Conservation (phyloP, 92 coral and sea anemone genomes). For the Heliopora coerulea region DNA sequence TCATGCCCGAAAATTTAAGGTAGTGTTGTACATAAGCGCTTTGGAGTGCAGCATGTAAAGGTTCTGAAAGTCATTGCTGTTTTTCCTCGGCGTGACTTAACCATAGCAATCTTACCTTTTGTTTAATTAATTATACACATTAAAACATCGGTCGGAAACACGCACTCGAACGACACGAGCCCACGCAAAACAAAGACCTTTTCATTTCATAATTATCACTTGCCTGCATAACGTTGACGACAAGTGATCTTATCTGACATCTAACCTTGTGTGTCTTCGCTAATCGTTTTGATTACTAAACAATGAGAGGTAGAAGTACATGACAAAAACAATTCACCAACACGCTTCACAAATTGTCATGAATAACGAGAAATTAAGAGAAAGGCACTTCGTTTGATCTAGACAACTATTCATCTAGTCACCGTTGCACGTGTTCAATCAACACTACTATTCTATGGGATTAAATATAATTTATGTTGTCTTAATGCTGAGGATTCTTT, state of each 20-base stretch:
- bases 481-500: no score
- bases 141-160: background rate
- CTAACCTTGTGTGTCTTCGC: conserved; percentile 10
- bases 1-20: no score
- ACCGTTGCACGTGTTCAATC: no score
- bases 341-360: conserved; percentile 5
- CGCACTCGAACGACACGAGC: background rate
- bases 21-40: no score
- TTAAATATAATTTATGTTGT: no score
- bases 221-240: background rate
- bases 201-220: background rate
- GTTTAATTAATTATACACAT: background rate
- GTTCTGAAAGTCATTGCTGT: no score
- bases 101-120: background rate
- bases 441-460: no score
- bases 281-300: background rate
- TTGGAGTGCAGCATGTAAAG: no score
- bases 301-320: conserved; percentile 14
- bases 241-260: conserved; percentile 2
- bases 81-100: no score
- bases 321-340: background rate
- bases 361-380: no score
- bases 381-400: no score
- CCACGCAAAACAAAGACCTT: background rate
- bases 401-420: no score